Percentiles rank a stretch among this genome's conserved stretches.
phyloP scores from a whole-genome alignment of 2,888 invertebrate genomes.

The Stenchaetothrips biformis region DNA sequence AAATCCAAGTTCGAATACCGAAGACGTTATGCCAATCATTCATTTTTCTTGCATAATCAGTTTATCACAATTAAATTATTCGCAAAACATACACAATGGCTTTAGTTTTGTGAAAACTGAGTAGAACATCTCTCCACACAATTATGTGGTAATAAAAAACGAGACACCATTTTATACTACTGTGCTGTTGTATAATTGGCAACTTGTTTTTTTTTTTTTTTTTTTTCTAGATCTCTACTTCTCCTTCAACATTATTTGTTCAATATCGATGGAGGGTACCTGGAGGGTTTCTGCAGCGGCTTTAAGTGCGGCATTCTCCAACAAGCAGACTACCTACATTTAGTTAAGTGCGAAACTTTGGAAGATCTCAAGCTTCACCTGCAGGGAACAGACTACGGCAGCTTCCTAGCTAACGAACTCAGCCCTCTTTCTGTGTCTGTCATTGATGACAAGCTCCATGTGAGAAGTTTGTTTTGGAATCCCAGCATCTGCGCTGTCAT shows the following conservation, averaged over 20 bases:
- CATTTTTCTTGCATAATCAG: too few species aligned
- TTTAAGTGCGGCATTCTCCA: conserved; percentile 98
- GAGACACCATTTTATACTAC: too few species aligned
- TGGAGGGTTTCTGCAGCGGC: conserved; percentile 96
- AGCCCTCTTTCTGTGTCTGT: conserved; percentile 96
- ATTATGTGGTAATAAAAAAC: too few species aligned
- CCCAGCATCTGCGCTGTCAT: conserved; percentile 96
- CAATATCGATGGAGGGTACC: conserved; percentile 95
- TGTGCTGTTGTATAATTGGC: too few species aligned
- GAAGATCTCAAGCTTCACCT: conserved; percentile 98
- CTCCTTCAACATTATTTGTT: conserved; percentile 63
- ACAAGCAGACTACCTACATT: conserved; percentile 93
- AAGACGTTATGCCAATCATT: too few species aligned
- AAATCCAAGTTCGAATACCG: too few species aligned
- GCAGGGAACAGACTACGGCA: conserved; percentile 98
- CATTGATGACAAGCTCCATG: conserved; percentile 96
- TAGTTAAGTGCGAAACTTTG: conserved; percentile 98
- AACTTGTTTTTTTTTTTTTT: too few species aligned
- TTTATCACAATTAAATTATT: too few species aligned
- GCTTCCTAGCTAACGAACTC: conserved; percentile 98
- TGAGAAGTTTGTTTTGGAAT: conserved; percentile 97
- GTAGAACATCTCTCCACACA: too few species aligned
- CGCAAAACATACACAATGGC: too few species aligned
- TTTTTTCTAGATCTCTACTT: not conserved
- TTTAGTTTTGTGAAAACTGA: too few species aligned